Base-by-base conservation (phyloP, 2,113 vertebrate genomes). In the Archilochus colubris region DNA sequence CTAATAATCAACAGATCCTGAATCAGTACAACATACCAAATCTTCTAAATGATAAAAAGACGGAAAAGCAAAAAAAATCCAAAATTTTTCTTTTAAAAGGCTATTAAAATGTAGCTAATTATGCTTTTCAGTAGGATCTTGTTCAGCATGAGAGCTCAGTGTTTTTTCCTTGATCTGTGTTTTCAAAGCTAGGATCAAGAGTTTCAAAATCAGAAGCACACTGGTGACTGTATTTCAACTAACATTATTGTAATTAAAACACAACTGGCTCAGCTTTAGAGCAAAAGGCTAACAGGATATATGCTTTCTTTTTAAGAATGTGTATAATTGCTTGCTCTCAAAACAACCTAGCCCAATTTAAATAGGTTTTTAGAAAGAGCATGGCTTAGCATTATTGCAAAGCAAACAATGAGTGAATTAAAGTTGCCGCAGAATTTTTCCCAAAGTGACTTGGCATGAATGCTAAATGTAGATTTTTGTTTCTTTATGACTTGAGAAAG, bases 131-230 rank as follows among this genome's bases (percentile, higher is more conserved):
- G 8, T 23, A 54, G 63, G 82, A 97, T 90, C 72, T 85, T 96
- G 98, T 97, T 98, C 89, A 97, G 97, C 97, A 94, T 50, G 64
- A 84, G 57, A 82, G 91, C 89, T 94, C 88, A 55, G 54, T 85
- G 92, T 27, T 87, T 70, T 88, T 96, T 96, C 92, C 88, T 97
- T 97, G 92, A 97, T 96, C 89, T n/a, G 53, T 76, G 68, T 91
- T 91, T 97, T 97, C 96, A 97, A 97, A 96, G 96, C 82, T 94
- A 82, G 38, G 89, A 96, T 95, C 87, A 91, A 84, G 91, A 94
- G 53, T 95, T 95, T 95, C 91, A 86, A 24, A 97, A 95, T 96
- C 90, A 97, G 95, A 97, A 83, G 82, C 93, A 95, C 43, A 76
- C 55, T 94, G 85, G 73, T 86, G 95, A 93, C 75, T 91, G 84